Evolutionary conservation across 2,113 vertebrate genomes (phyloP).

Genomic region (Cinclus cinclus): DNA sequence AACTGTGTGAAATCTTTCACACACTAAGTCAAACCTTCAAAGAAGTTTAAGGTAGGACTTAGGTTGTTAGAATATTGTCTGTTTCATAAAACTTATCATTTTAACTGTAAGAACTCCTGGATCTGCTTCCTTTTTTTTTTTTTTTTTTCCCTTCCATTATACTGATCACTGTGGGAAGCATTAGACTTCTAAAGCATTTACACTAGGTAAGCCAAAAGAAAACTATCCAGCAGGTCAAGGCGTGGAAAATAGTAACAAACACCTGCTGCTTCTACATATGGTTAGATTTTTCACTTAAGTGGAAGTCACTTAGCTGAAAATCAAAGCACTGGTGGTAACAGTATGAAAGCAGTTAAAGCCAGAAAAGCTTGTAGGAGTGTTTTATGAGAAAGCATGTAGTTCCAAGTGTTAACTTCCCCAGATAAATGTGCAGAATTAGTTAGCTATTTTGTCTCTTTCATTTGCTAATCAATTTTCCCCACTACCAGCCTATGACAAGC

Average conservation of each 20-base stretch:
- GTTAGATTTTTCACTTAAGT: conserved; percentile 40
- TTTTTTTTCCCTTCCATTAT: not conserved
- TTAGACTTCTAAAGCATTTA: not conserved
- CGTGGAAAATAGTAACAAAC: conserved; percentile 29
- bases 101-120: not conserved
- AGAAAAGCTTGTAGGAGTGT: not conserved
- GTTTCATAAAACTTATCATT: not conserved
- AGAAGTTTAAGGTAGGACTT: not conserved
- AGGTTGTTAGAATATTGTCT: not conserved
- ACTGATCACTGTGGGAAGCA: not conserved
- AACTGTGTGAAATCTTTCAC: not conserved
- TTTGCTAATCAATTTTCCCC: conserved; percentile 65
- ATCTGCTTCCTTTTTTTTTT: not conserved
- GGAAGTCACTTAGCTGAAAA: conserved; percentile 34
- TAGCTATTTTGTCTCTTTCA: conserved; percentile 46
- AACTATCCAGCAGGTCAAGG: conserved; percentile 2
- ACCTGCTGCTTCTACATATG: conserved; percentile 38
- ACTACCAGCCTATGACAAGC: conserved; percentile 37
- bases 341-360: not conserved
- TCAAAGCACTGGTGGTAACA: conserved; percentile 26
- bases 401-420: conserved; percentile 34
- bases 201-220: not conserved
- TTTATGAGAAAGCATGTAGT: conserved; percentile 42
- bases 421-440: conserved; percentile 59
- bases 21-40: not conserved